These are phyloP conservation scores for Halcyon leucocephala DNA, from an alignment of 2,797 vertebrate genomes.

Conservation along the genomic window DNA sequence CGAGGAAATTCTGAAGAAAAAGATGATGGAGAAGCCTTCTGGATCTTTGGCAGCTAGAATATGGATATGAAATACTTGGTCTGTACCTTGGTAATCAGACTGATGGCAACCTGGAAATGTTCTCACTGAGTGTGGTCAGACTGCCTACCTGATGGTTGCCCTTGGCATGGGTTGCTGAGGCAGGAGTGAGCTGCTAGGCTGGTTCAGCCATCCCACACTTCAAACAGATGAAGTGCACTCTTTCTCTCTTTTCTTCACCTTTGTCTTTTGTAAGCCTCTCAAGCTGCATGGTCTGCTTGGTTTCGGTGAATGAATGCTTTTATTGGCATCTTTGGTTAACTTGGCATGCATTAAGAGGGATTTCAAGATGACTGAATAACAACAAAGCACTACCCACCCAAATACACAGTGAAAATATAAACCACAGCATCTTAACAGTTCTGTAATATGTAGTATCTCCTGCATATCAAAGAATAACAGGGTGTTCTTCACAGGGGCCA, in stretches of 20 bases:
- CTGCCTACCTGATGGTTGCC: rapidly evolving
- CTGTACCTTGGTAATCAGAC: not conserved
- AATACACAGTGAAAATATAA: not conserved
- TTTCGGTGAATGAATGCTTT: not conserved
- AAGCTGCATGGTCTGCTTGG: not conserved
- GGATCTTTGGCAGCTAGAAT: not conserved
- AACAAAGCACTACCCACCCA: conserved; percentile 35
- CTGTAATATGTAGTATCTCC: not conserved
- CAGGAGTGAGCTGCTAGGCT: not conserved
- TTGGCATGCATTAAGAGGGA: not conserved
- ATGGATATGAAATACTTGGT: not conserved
- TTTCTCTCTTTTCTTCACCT: not conserved
- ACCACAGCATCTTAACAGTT: not conserved
- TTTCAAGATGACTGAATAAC: conserved; percentile 43
- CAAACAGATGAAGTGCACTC: not conserved
- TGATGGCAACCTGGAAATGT: not conserved
- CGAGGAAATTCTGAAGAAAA: not conserved
- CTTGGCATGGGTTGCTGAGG: not conserved
- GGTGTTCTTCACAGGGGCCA: not conserved
- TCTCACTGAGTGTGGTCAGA: not conserved
- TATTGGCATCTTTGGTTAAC: not conserved
- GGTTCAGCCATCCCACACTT: not conserved
- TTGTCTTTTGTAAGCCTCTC: not conserved
- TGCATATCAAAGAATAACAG: not conserved
- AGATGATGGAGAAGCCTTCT: not conserved